Percentiles rank a stretch among this genome's conserved stretches.
These are phyloP conservation scores for Python bivittatus DNA, from an alignment of 2,113 vertebrate genomes.

Conservation along the genomic window DNA sequence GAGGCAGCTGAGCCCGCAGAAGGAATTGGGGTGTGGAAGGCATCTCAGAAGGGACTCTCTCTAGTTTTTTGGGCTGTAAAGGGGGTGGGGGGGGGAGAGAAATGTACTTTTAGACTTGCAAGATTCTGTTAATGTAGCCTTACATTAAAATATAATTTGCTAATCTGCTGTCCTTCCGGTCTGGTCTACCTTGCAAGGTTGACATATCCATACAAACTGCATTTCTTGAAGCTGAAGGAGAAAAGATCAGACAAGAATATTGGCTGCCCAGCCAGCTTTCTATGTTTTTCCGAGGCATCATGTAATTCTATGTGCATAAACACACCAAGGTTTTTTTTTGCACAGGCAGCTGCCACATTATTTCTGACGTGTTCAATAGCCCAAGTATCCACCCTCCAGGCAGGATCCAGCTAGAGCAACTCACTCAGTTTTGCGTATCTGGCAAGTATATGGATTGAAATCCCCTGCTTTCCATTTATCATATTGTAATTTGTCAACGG, in stretches of 20 bases:
- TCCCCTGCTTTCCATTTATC: slow-evolving; percentile 53
- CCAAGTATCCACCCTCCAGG: slow-evolving; percentile 34
- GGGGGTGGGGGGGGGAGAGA: too few species aligned
- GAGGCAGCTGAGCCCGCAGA: too few species aligned
- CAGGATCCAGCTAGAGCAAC: not conserved
- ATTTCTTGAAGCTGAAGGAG: not conserved
- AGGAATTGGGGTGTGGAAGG: too few species aligned
- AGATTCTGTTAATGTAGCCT: not conserved
- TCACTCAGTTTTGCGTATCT: slow-evolving; percentile 37
- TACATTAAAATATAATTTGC: not conserved
- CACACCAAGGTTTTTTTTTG: not conserved
- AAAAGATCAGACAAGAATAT: not conserved
- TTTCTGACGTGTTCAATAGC: slow-evolving; percentile 43
- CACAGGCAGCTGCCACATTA: slow-evolving; percentile 33
- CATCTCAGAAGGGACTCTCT: not conserved
- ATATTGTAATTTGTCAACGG: slow-evolving; percentile 31
- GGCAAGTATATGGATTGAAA: slow-evolving; percentile 49
- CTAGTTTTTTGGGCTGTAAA: not conserved
- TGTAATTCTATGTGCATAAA: slow-evolving; percentile 20
- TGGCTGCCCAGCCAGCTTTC: slow-evolving; percentile 20
- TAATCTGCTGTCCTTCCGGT: not conserved
- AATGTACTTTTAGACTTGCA: not conserved
- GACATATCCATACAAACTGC: not conserved
- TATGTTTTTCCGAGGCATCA: not conserved
- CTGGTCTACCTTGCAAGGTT: not conserved